These are phyloP conservation scores for Temnothorax rugatulus DNA, from an alignment of 2,888 invertebrate genomes.

Conservation along the genomic window DNA sequence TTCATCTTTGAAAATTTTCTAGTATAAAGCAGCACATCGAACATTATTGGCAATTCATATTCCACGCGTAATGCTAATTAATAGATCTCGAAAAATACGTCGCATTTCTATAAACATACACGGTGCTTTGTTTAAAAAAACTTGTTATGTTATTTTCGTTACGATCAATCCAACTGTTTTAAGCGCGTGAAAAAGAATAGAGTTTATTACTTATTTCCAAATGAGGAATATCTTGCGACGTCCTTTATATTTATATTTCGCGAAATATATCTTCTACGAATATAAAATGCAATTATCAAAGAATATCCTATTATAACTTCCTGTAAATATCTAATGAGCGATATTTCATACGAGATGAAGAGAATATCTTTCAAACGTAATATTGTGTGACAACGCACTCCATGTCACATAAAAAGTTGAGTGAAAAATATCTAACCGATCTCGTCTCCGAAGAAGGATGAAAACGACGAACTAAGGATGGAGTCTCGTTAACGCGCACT, in stretches of 20 bases:
- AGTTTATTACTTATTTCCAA: background rate
- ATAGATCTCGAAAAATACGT: background rate
- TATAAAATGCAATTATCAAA: background rate
- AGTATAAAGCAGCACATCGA: background rate
- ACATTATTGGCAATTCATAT: background rate
- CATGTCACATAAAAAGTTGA: background rate
- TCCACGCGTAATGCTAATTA: background rate
- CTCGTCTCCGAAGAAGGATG: background rate
- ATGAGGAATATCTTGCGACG: background rate
- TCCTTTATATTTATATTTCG: too few species aligned
- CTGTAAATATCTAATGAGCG: background rate
- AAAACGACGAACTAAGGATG: slow-evolving; percentile 7
- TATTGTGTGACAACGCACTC: background rate
- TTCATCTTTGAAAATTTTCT: background rate
- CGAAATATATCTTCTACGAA: too few species aligned
- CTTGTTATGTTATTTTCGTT: background rate
- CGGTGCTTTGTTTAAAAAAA: background rate
- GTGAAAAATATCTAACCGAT: background rate
- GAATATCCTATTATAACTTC: background rate
- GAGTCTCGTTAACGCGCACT: slow-evolving; percentile 80
- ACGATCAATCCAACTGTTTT: background rate
- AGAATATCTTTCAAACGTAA: background rate
- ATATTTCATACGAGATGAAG: background rate
- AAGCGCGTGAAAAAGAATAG: background rate
- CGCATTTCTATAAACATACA: background rate